Evolutionary conservation across 1,140 invertebrate genomes (phyloP).

Genomic region (Mizuhopecten yessoensis): DNA sequence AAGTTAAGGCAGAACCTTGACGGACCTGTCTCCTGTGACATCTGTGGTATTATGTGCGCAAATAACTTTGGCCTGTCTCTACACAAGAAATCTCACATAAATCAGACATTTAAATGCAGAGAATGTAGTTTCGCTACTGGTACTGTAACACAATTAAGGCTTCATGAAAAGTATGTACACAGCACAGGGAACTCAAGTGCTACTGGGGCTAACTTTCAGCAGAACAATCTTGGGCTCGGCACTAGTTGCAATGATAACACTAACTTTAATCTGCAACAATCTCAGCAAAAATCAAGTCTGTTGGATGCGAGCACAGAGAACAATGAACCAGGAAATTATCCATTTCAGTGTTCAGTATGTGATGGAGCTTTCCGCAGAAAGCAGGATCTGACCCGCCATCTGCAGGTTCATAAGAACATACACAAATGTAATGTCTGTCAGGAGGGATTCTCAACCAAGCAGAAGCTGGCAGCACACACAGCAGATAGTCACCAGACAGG

Average conservation of each 20-base stretch:
- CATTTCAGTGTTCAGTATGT: conserved; percentile 50
- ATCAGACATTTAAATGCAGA: conserved; percentile 39
- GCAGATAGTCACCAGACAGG: conserved; percentile 49
- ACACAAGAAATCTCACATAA: not conserved
- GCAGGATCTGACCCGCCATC: conserved; percentile 45
- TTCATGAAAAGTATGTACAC: conserved; percentile 1
- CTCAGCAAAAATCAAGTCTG: not conserved
- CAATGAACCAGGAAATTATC: conserved; percentile 36
- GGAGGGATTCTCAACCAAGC: conserved; percentile 42
- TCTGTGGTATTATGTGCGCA: conserved; percentile 6
- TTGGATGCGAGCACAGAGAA: not conserved
- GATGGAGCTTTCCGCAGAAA: conserved; percentile 48
- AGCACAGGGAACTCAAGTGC: not conserved
- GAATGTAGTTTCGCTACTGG: not conserved
- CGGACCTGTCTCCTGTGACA: not conserved
- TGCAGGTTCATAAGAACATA: conserved; percentile 44
- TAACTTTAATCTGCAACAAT: not conserved
- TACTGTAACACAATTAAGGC: not conserved
- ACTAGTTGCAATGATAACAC: not conserved
- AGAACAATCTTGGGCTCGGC: not conserved
- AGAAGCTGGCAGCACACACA: conserved; percentile 48
- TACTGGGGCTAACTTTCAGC: not conserved
- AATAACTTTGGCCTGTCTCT: conserved; percentile 25
- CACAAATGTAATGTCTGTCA: conserved; percentile 47
- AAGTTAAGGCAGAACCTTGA: not conserved